phyloP scores from a whole-genome alignment of 2,113 vertebrate species.

The Numenius arquata region DNA sequence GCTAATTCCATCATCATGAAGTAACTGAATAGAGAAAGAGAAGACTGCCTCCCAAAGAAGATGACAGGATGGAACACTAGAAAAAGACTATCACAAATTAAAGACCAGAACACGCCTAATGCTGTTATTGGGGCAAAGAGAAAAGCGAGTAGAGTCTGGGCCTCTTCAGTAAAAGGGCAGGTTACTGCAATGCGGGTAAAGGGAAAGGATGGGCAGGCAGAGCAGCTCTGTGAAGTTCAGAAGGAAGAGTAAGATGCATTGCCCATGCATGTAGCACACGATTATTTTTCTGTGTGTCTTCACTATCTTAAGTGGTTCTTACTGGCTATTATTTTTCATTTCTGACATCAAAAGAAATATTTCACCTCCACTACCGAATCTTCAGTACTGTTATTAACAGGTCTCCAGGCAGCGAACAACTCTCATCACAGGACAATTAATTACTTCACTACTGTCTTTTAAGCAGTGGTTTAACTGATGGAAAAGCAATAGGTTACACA shows the following conservation, averaged over 20 bases:
- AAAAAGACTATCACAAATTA: neutral
- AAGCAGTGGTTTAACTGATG: neutral
- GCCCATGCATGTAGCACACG: fast-evolving
- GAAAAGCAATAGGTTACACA: neutral
- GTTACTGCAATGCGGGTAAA: neutral
- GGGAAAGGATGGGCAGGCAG: neutral
- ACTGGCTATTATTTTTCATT: neutral
- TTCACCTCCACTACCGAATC: neutral
- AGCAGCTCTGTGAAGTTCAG: neutral
- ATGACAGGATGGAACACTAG: neutral
- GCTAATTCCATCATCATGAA: neutral
- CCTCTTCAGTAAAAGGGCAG: neutral
- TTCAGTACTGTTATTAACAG: neutral
- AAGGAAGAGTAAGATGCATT: neutral
- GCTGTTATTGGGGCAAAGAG: neutral
- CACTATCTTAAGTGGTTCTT: neutral
- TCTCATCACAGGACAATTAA: neutral
- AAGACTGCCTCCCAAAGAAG: neutral
- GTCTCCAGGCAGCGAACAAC: neutral
- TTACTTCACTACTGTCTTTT: neutral
- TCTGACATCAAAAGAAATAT: neutral
- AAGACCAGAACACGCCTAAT: neutral
- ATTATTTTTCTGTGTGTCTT: neutral
- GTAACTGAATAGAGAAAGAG: neutral
- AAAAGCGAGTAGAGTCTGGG: neutral